These are phyloP conservation scores for Ammodytes dubius DNA, from an alignment of 2,113 vertebrate species.

Conservation along the genomic window DNA sequence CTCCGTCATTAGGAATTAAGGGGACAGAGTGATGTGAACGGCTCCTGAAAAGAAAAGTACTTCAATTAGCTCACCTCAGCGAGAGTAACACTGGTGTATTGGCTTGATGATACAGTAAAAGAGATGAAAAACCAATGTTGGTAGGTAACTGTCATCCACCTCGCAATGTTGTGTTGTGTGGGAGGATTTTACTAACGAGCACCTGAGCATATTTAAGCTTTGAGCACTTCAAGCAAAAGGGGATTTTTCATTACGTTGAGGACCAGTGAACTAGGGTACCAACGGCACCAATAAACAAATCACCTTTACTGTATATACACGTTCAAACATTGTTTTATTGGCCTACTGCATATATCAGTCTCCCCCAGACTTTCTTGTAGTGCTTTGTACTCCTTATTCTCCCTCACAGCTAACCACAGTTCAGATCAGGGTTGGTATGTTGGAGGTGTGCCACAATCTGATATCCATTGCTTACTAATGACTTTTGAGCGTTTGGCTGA, in stretches of 20 bases:
- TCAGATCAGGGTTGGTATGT: slow-evolving; percentile 7
- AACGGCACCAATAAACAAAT: too few species aligned
- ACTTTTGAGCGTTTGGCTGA: slow-evolving; percentile 29
- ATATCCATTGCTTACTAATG: slow-evolving; percentile 25
- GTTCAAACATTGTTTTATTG: too few species aligned
- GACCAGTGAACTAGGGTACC: too few species aligned
- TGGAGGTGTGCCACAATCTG: slow-evolving; percentile 32
- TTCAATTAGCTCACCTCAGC: slow-evolving; percentile 9
- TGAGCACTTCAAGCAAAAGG: too few species aligned
- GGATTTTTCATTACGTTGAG: too few species aligned
- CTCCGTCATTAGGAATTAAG: slow-evolving; percentile 45
- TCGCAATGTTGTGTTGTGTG: neutral
- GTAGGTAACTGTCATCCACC: neutral
- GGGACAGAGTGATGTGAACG: slow-evolving; percentile 19
- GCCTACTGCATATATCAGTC: neutral
- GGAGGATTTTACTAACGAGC: slow-evolving; percentile 22
- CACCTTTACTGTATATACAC: too few species aligned
- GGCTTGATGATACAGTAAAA: neutral
- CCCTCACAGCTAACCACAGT: neutral
- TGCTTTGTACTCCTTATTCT: neutral
- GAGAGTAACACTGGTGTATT: slow-evolving; percentile 1
- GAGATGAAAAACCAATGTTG: slow-evolving; percentile 1
- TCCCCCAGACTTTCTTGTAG: neutral
- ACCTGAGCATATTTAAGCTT: neutral
- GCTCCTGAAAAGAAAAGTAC: slow-evolving; percentile 26